A percentile compares a stretch with the other conserved stretches of the same genome.
Conservation (phyloP, 1,140 invertebrate genomes). For the Drosophila subobscura region DNA sequence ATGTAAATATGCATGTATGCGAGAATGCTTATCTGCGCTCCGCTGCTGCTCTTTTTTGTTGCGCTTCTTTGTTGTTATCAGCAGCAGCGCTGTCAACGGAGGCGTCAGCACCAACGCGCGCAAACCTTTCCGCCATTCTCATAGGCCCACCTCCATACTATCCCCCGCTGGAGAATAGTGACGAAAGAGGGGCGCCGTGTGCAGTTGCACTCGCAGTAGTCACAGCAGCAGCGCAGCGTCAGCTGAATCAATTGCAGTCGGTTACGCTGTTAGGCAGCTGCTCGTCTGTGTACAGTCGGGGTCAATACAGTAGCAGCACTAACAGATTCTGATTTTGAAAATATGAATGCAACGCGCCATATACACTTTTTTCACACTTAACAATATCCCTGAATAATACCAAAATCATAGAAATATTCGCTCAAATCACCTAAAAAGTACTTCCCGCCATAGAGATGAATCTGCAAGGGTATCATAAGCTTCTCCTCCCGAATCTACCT, state of each 20-base stretch:
- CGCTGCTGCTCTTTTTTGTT: constrained; percentile 46
- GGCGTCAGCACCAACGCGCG: background rate
- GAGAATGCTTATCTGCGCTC: constrained; percentile 60
- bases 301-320: constrained; percentile 23
- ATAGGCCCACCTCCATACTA: too few species aligned
- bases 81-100: constrained; percentile 17
- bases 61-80: constrained; percentile 65
- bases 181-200: constrained; percentile 8
- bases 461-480: constrained; percentile 18
- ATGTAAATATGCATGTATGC: constrained; percentile 24
- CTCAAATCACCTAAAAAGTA: too few species aligned
- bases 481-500: too few species aligned
- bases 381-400: too few species aligned
- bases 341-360: too few species aligned
- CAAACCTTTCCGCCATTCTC: too few species aligned
- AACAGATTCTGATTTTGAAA: background rate
- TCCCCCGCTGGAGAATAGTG: too few species aligned
- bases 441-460: too few species aligned
- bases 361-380: too few species aligned
- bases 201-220: constrained; percentile 11
- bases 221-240: background rate
- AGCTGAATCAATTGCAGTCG: too few species aligned
- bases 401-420: too few species aligned
- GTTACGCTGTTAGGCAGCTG: constrained; percentile 17
- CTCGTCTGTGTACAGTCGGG: too few species aligned